Base-by-base conservation (phyloP, 92 coral and sea anemone species). In the Metridium senile region DNA sequence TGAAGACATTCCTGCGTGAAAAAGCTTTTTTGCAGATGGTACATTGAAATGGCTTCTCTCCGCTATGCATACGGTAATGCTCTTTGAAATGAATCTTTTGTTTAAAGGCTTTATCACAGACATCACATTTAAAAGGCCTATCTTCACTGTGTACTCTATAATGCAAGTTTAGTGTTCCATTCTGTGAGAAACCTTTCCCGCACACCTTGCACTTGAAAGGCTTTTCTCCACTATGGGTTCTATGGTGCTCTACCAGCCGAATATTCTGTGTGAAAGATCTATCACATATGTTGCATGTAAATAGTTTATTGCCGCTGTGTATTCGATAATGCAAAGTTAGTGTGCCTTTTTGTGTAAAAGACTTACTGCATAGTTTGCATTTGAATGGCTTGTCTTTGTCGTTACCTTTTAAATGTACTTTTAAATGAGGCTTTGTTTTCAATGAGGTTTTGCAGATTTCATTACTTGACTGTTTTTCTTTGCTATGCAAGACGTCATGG, bases 151-250 rank as follows among this genome's bases (percentile, higher is more conserved):
- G 51, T 16, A 45, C 16, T 45, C 9, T 45, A 7, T 45, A 7
- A 45, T 45, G 51, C 9, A 45, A 16, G 16, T 7, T 16, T 16
- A 45, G 9, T 7, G 7, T 7, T 7, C 51, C 16, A 7, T 45
- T 45, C 9, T 7, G 9, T 45, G 9, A 7, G 51, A 45, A 45
- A 16, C 51, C 9, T 16, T 45, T 45, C 7, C 16, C 51, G 16
- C 75, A 70, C 7, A 23, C 16, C 29, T 22, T 70, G 56, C 75
- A 70, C 43, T 46, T 43, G 20, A 70, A 70, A 11, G 75, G 75
- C 62, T 43, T 70, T 19, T 70, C 75, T n/a, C 75, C 75, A 20
- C 18, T 21, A 11, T 70, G 75, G n/a, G 13, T 46, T 22, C 43
- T n/a, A 22, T 8, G 9, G 30, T 70, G 75, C 17, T 58, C 28